Evolutionary conservation across 2,888 invertebrate species (phyloP).

Genomic region (Pimpla rufipes): DNA sequence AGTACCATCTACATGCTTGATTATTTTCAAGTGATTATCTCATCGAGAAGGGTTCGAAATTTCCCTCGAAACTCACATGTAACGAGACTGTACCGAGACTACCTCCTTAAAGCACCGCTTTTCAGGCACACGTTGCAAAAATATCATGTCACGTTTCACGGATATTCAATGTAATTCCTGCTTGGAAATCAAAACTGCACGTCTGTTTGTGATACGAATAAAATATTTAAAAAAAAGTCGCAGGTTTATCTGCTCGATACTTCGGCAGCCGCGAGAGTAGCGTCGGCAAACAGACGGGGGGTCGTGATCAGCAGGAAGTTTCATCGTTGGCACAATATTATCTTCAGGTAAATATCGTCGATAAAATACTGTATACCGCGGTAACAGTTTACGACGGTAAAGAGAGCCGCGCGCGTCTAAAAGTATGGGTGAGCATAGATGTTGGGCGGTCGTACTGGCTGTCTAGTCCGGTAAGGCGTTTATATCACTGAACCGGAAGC

Average conservation of each 20-base stretch:
- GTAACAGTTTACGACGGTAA: conserved; percentile 36
- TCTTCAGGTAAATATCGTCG: conserved; percentile 39
- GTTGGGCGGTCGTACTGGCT: conserved; percentile 35
- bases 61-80: too few relatives aligned
- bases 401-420: background rate
- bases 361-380: conserved; percentile 44
- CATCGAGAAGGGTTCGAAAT: too few relatives aligned
- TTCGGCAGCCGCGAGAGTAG: too few relatives aligned
- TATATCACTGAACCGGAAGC: conserved; percentile 76
- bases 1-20: too few relatives aligned
- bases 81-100: too few relatives aligned
- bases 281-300: background rate
- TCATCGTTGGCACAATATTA: conserved; percentile 33
- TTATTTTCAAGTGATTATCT: too few relatives aligned
- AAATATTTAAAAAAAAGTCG: background rate
- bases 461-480: conserved; percentile 66
- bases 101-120: too few relatives aligned
- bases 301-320: conserved; percentile 23
- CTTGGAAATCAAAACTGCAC: background rate
- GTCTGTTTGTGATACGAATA: background rate
- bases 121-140: too few relatives aligned
- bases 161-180: too few relatives aligned
- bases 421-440: conserved; percentile 4
- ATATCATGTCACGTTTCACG: too few relatives aligned
- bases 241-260: background rate